A percentile compares a stretch with the other conserved stretches of the same genome.
phyloP scores from a whole-genome alignment of 2,888 invertebrate genomes.

The Apodemia hepburni region DNA sequence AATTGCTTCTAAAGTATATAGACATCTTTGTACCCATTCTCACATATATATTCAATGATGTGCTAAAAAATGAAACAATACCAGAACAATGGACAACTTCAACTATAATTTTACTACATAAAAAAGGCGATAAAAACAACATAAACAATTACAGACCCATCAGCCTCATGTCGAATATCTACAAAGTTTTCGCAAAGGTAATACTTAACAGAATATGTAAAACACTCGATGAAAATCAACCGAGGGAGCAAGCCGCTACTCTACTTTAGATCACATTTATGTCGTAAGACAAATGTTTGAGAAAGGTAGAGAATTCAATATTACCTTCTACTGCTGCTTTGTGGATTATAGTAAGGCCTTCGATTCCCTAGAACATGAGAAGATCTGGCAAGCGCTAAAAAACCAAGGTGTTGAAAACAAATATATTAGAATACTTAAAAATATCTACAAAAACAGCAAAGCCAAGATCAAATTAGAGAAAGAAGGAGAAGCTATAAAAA shows the following conservation, averaged over 20 bases:
- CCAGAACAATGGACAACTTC: conserved; percentile 22
- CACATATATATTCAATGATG: conserved; percentile 17
- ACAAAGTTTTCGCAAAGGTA: conserved; percentile 8
- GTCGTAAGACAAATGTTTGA: conserved; percentile 23
- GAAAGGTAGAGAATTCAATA: conserved; percentile 30
- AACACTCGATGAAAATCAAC: conserved; percentile 25
- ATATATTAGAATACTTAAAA: conserved; percentile 32
- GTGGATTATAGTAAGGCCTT: conserved; percentile 35
- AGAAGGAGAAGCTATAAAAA: conserved; percentile 28
- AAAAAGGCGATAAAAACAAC: conserved; percentile 18
- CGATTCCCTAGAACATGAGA: conserved; percentile 28
- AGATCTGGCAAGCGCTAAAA: conserved; percentile 30
- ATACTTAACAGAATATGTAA: conserved; percentile 27
- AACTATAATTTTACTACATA: conserved; percentile 24
- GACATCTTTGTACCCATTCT: conserved; percentile 2
- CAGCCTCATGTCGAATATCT: conserved; percentile 27
- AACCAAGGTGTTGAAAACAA: conserved; percentile 30
- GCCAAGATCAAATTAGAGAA: conserved; percentile 31
- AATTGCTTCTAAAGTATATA: conserved; percentile 14
- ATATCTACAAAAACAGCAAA: conserved; percentile 30
- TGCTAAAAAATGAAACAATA: conserved; percentile 20
- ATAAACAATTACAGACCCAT: conserved; percentile 19
- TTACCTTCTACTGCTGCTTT: conserved; percentile 28
- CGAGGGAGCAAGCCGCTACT: conserved; percentile 27
- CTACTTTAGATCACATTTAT: not conserved